Evolutionary conservation across 2,113 vertebrate species (phyloP).

Genomic region (Channa argus): DNA sequence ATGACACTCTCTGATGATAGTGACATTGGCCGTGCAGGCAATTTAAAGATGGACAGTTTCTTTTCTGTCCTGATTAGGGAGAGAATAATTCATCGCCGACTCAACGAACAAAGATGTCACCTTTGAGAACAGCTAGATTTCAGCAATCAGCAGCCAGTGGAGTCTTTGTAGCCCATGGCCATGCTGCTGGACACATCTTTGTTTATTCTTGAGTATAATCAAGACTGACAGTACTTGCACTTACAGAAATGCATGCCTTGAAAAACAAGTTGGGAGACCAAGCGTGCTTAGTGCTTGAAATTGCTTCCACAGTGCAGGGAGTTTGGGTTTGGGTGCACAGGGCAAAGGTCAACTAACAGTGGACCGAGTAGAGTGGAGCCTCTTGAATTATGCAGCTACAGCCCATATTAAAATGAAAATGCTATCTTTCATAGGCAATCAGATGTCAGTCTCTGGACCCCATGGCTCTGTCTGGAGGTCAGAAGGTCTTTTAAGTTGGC

Average conservation of each 20-base stretch:
- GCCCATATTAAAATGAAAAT: constrained; percentile 25
- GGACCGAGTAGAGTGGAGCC: not conserved
- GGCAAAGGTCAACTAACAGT: constrained; percentile 49
- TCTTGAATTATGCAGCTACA: constrained; percentile 45
- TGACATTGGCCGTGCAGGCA: constrained; percentile 29
- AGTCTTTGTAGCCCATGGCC: constrained; percentile 2
- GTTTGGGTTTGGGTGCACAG: not conserved
- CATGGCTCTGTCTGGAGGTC: constrained; percentile 29
- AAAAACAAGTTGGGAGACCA: not conserved
- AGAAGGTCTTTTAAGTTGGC: constrained; percentile 39
- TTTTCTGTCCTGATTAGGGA: constrained; percentile 48
- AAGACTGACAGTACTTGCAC: constrained; percentile 17
- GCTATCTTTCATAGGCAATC: constrained; percentile 13
- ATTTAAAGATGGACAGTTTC: constrained; percentile 21
- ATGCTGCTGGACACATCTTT: constrained; percentile 21
- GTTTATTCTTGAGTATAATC: constrained; percentile 20
- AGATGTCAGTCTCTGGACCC: constrained; percentile 10
- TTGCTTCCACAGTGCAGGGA: not conserved
- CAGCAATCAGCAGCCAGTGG: not conserved
- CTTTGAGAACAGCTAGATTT: constrained; percentile 13
- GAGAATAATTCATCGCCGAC: constrained; percentile 48
- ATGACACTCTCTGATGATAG: constrained; percentile 20
- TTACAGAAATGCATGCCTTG: constrained; percentile 1
- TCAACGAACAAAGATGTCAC: constrained; percentile 33
- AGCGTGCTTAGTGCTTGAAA: not conserved